Base-by-base conservation (phyloP, 2,888 invertebrate species). In the Rotaria macrura region DNA sequence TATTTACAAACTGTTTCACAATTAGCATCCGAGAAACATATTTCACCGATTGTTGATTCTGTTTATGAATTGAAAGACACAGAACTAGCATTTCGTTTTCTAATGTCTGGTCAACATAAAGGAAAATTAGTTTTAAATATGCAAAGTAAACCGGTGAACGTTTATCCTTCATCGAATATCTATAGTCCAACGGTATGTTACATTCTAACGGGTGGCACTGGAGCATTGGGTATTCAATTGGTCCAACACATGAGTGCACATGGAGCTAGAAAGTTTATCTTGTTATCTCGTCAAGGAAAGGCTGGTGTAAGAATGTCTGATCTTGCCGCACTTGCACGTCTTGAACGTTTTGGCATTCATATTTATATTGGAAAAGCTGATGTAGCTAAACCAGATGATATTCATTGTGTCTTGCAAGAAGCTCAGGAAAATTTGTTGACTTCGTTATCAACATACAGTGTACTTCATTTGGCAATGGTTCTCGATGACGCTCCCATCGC, bases 81-180 rank as follows among this genome's bases (percentile, higher is more conserved):
- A 84, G 84, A 84, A 49, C 12, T 83, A 25, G 84, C 84, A 5
- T 85, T 86, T 83, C 72, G 43, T 29, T 54, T 38, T 49, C 72
- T 86, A 74, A 57, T 65, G 83, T 74, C 52, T 49, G 85, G 85
- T 25, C 40, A 38, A 29, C 55, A 55, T n/a, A 84, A 52, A 55
- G 87, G 87, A 54, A 65, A 72, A 38, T 29, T 87, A 14, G 84
- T 87, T 79, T 38, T 87, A 25, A 83, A 85, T 2, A 52, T 87
- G 52, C 43, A 52, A 10, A 55, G 25, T 54, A 3, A 34, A 20
- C 87, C 87, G 14, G 7, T 57, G 20, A n/a, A 5, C 23, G 43
- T 85, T 34, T 55, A 84, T 25, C 85, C 74, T 23, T 65, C 85
- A 20, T 40, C 54, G 29, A 3, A 55, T 34, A 52, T 57, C 20